Base-by-base conservation (phyloP, 2,888 invertebrate genomes). In the Acleris sparsana region DNA sequence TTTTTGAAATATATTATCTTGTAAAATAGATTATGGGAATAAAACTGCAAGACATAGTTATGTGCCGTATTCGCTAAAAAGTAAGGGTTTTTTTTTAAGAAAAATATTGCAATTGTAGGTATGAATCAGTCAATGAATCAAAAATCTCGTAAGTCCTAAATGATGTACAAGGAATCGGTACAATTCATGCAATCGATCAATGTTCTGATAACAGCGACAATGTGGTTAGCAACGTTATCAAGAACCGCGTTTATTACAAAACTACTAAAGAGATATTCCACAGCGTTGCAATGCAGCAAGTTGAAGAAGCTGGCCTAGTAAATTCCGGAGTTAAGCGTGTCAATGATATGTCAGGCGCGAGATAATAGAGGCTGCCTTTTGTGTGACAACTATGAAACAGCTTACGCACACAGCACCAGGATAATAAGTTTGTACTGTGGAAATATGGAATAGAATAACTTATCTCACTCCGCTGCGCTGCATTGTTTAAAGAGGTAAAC, bases 281-380 rank as follows among this genome's bases (percentile, higher is more conserved):
- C 9, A 16, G 17, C 43, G 51, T 44, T 51, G 52, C 25, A 57
- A 29, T 16, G 46, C 39, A 58, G 79, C 78, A 69, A 72, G 74
- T 72, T 73, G 72, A 72, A 72, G 71, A 72, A 75, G 69, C 73
- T 73, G 72, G 73, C 72, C 74, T 70, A 71, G 76, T 74, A 74
- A 75, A 77, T 82, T 76, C 79, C 75, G 69, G 73, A 80, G 79
- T 73, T 75, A 73, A 75, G 60, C 64, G 75, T 79, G 83, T 82
- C 83, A 82, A 81, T 82, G 81, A 79, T 83, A 81, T 76, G 80
- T 78, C 80, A 80, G 78, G 74, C 78, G 75, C 75, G 76, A 75
- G 77, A 80, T 84, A 84, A 85, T 85, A 74, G 75, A 80, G 73
- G 72, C 77, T 74, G 79, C 79, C 82, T 84, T 87, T 85, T 86